phyloP scores from a whole-genome alignment of 1,140 invertebrate species.

The Atta colombica region DNA sequence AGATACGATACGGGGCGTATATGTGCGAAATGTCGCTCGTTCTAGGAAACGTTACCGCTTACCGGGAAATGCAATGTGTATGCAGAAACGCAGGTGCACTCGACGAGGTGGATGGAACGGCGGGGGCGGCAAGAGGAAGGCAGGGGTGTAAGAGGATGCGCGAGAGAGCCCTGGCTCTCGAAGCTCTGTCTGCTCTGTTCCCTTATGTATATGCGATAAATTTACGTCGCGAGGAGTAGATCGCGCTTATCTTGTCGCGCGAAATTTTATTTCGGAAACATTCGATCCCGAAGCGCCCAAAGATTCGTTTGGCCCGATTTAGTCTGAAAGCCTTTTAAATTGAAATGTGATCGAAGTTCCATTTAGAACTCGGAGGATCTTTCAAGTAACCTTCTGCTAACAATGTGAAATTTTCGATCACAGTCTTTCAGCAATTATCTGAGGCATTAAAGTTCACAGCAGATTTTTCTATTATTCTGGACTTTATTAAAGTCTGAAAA shows the following conservation, averaged over 20 bases:
- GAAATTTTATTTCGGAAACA: neutral
- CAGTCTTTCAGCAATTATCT: no score
- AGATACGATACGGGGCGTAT: slow-evolving; percentile 10
- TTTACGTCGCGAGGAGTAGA: slow-evolving; percentile 53
- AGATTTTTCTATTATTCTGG: no score
- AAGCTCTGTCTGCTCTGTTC: slow-evolving; percentile 69
- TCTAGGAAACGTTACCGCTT: slow-evolving; percentile 69
- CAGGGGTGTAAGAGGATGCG: slow-evolving; percentile 19
- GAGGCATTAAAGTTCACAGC: no score
- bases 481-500: no score
- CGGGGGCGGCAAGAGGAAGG: neutral
- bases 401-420: no score
- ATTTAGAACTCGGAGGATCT: neutral
- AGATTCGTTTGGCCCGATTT: neutral
- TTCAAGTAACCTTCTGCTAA: no score
- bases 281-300: neutral
- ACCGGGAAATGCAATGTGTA: slow-evolving; percentile 64
- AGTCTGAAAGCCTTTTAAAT: neutral
- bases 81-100: slow-evolving; percentile 70
- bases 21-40: slow-evolving; percentile 45
- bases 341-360: neutral
- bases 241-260: neutral
- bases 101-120: neutral
- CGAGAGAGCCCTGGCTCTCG: slow-evolving; percentile 41
- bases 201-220: slow-evolving; percentile 67